phyloP scores from a whole-genome alignment of 1,140 invertebrate genomes.

The Mycetomoellerius zeteki region DNA sequence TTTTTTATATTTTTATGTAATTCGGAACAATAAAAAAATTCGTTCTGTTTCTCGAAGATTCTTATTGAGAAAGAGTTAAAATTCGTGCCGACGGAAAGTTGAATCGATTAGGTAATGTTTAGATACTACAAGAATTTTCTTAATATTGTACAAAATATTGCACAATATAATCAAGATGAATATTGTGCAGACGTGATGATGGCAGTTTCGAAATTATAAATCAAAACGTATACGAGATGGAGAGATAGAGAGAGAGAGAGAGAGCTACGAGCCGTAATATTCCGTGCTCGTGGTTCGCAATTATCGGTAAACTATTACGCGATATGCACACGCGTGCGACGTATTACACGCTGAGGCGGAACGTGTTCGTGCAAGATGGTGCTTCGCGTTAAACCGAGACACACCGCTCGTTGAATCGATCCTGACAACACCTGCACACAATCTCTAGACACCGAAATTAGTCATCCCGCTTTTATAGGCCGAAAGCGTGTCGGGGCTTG shows the following conservation, averaged over 20 bases:
- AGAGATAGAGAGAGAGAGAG: background rate
- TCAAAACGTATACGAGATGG: background rate
- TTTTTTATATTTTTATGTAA: too few species aligned
- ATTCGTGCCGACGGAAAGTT: too few species aligned
- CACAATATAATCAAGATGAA: background rate
- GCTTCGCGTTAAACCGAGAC: slow-evolving; percentile 60
- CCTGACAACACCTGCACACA: slow-evolving; percentile 53
- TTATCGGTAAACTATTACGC: slow-evolving; percentile 54
- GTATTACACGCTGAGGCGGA: slow-evolving; percentile 17
- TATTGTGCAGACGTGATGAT: background rate
- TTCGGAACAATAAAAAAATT: too few species aligned
- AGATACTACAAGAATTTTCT: background rate
- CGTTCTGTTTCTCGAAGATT: too few species aligned
- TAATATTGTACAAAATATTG: background rate
- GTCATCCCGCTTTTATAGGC: slow-evolving; percentile 63
- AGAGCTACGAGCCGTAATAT: background rate
- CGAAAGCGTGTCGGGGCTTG: slow-evolving; percentile 55
- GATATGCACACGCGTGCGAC: slow-evolving; percentile 46
- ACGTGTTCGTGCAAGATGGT: slow-evolving; percentile 56
- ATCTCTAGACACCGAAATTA: slow-evolving; percentile 61
- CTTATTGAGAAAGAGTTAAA: too few species aligned
- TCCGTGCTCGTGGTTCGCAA: background rate
- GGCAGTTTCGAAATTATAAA: slow-evolving; percentile 4
- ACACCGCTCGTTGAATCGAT: slow-evolving; percentile 54
- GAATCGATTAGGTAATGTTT: background rate